These are phyloP conservation scores for Chaetura pelagica DNA, from an alignment of 2,113 vertebrate genomes.

Conservation along the genomic window DNA sequence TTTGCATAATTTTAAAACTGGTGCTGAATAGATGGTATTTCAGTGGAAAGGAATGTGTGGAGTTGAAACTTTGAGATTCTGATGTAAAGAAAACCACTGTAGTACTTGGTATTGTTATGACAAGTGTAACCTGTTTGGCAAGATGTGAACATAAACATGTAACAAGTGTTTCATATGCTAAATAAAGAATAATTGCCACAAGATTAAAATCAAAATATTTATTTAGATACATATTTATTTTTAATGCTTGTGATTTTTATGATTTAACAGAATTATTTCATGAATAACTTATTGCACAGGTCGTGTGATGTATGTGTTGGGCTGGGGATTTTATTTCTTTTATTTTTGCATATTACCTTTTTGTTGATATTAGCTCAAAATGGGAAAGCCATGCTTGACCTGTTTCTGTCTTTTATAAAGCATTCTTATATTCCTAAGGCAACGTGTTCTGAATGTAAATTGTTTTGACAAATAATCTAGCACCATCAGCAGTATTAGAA, in stretches of 20 bases:
- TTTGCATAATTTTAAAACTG: constrained; percentile 8
- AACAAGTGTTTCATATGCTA: constrained; percentile 62
- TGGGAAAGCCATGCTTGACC: constrained; percentile 51
- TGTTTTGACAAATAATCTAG: constrained; percentile 76
- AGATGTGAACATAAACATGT: constrained; percentile 69
- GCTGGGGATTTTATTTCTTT: neutral
- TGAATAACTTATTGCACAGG: constrained; percentile 45
- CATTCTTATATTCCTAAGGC: constrained; percentile 33
- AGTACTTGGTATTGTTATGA: constrained; percentile 70
- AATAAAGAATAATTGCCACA: constrained; percentile 74
- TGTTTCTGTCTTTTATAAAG: constrained; percentile 31
- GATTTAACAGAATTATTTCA: constrained; percentile 51
- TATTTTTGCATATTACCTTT: constrained; percentile 15
- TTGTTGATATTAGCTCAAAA: constrained; percentile 8
- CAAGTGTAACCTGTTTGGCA: constrained; percentile 60
- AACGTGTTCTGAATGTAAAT: constrained; percentile 43
- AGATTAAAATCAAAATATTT: constrained; percentile 71
- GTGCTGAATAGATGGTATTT: constrained; percentile 30
- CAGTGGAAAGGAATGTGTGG: constrained; percentile 27
- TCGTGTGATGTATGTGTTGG: constrained; percentile 26
- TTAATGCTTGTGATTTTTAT: constrained; percentile 68
- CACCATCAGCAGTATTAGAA: constrained; percentile 85
- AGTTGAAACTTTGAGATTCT: neutral
- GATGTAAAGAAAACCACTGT: constrained; percentile 58
- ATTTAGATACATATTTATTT: constrained; percentile 68